Evolutionary conservation across 2,888 invertebrate genomes (phyloP).

Genomic region (Drosophila sordidapex): DNA sequence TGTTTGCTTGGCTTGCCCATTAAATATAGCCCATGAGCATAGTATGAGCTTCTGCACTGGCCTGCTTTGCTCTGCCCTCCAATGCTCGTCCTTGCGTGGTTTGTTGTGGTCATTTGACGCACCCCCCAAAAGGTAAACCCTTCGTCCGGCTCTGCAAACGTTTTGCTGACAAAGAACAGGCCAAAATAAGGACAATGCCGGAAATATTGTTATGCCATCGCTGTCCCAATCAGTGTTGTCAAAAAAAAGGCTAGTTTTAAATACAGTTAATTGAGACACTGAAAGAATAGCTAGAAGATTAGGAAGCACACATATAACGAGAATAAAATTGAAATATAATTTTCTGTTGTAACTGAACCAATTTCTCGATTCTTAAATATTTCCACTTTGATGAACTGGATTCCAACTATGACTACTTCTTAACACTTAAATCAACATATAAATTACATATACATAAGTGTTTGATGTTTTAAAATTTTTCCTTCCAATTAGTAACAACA

Average conservation of each 20-base stretch:
- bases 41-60: neutral
- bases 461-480: neutral
- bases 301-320: too few species aligned
- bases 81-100: conserved; percentile 7
- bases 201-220: conserved; percentile 19
- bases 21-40: conserved; percentile 56
- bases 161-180: conserved; percentile 72
- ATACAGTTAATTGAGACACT: neutral
- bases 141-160: conserved; percentile 7
- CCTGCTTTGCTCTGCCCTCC: neutral
- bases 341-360: neutral
- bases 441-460: neutral
- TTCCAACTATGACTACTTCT: neutral
- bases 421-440: neutral
- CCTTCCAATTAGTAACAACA: neutral
- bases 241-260: neutral
- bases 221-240: conserved; percentile 10
- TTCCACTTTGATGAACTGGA: neutral
- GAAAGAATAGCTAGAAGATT: neutral
- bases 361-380: neutral
- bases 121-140: neutral
- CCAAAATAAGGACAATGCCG: conserved; percentile 25
- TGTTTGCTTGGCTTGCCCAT: conserved; percentile 63
- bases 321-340: neutral
- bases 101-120: conserved; percentile 65